Evolutionary conservation across 2,113 vertebrate species (phyloP), one percentile per base, ranked within the genome.

Genomic region (Anseranas semipalmata): DNA sequence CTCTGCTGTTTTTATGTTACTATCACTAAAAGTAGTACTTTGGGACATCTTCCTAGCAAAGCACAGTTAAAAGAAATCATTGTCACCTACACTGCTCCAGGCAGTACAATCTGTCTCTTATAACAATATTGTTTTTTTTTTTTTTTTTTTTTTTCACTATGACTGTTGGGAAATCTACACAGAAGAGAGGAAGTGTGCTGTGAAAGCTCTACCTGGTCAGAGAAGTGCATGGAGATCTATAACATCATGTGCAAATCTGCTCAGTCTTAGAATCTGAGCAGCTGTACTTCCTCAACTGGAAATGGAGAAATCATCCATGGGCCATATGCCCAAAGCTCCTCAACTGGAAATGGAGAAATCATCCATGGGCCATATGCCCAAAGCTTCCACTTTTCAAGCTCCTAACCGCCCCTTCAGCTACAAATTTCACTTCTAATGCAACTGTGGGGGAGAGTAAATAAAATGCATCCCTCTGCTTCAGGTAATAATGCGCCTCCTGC

Each of bases 191-290:
- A 76, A 87, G 10, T 10, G 22, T 55, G 65, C 75, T 45, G 22
- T 62, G 25, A 52, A 32, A 56, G 20, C 35, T 50, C 19, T 37
- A n/a, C 8, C 37, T 75, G 52, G 77, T 18, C 59, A 77, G 48
- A 68, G 45, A 58, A 62, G 14, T 1, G 3, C 59, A 48, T 0
- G 20, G 37, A 80, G 48, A 48, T 3, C 53, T 11, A 28, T 7
- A 77, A 55, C 24, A 25, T 0, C 0, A 17, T 0, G 0, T 43
- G 59, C 45, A 88, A 83, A 88, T 48, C 24, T 56, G 9, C 43
- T 58, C 46, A 50, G 62, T 50, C 45, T 73, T 3, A 9, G 41
- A 0, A 0, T 22, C 68, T 58, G 59, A 71, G 59, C 17, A 93
- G 62, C 48, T 93, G 39, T 33, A 24, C 30, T 92, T 67, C 83